Evolutionary conservation across 2,888 invertebrate species (phyloP).

Genomic region (Drosophila kambysellisi): DNA sequence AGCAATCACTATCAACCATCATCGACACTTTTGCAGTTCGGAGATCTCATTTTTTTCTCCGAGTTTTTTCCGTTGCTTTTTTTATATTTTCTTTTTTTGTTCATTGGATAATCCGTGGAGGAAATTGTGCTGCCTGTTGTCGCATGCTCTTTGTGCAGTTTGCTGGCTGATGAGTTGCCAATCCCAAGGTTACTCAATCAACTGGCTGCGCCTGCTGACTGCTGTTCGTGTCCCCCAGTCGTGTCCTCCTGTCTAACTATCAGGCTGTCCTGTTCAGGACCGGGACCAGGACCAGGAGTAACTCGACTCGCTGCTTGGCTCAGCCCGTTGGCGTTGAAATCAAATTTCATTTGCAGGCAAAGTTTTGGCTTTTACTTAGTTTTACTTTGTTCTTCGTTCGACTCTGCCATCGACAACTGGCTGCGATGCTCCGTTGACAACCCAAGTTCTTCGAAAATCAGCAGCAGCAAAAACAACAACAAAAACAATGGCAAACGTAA

Average conservation of each 20-base stretch:
- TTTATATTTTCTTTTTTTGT: slow-evolving; percentile 4
- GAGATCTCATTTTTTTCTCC: slow-evolving; percentile 14
- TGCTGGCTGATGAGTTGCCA: slow-evolving; percentile 58
- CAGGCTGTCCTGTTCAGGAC: neutral
- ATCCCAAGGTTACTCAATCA: slow-evolving; percentile 77
- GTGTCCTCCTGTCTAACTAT: neutral
- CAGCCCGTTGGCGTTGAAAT: slow-evolving; percentile 69
- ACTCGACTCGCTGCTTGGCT: slow-evolving; percentile 41
- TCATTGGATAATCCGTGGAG: slow-evolving; percentile 48
- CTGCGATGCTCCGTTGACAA: slow-evolving; percentile 60
- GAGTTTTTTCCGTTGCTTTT: neutral
- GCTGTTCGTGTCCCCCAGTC: slow-evolving; percentile 6
- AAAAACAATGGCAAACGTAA: slow-evolving; percentile 24
- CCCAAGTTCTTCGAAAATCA: slow-evolving; percentile 59
- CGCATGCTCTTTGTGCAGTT: slow-evolving; percentile 61
- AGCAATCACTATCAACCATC: slow-evolving; percentile 65
- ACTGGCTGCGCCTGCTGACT: slow-evolving; percentile 41
- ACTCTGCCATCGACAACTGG: slow-evolving; percentile 66
- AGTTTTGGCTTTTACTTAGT: slow-evolving; percentile 77
- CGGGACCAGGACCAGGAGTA: slow-evolving; percentile 12
- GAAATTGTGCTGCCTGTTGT: slow-evolving; percentile 59
- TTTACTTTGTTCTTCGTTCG: slow-evolving; percentile 59
- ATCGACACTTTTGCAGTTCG: slow-evolving; percentile 60
- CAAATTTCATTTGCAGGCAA: slow-evolving; percentile 76
- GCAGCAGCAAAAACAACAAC: slow-evolving; percentile 42